phyloP scores from a whole-genome alignment of 2,113 vertebrate species.

The Hydrolagus affinis region DNA sequence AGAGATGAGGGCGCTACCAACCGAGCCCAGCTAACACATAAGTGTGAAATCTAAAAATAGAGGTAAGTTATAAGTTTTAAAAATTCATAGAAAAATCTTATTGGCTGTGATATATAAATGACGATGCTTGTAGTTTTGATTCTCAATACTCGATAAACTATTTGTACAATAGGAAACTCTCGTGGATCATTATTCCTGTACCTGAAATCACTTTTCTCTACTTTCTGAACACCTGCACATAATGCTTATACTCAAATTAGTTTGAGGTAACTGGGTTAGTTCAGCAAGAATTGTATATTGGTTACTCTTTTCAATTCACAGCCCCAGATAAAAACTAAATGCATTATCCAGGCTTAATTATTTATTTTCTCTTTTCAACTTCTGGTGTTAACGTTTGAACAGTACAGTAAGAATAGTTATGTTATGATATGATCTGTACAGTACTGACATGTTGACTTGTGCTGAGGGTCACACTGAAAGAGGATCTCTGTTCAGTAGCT shows the following conservation, averaged over 20 bases:
- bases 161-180: too few relatives aligned
- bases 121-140: neutral
- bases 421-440: constrained; percentile 12
- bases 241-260: neutral
- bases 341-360: neutral
- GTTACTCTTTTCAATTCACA: neutral
- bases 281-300: neutral
- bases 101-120: neutral
- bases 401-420: constrained; percentile 7
- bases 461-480: constrained; percentile 15
- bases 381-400: constrained; percentile 1
- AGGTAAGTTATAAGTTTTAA: neutral
- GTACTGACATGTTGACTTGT: neutral
- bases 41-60: neutral
- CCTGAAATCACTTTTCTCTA: neutral
- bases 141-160: neutral
- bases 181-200: neutral
- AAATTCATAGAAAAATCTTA: neutral
- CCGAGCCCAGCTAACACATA: too few relatives aligned
- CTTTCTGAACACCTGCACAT: neutral
- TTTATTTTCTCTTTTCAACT: neutral
- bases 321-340: neutral
- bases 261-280: neutral
- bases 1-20: too few relatives aligned
- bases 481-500: constrained; percentile 19